Conservation (phyloP, 2,797 vertebrate species). For the Hippopotamyrus pictus region DNA sequence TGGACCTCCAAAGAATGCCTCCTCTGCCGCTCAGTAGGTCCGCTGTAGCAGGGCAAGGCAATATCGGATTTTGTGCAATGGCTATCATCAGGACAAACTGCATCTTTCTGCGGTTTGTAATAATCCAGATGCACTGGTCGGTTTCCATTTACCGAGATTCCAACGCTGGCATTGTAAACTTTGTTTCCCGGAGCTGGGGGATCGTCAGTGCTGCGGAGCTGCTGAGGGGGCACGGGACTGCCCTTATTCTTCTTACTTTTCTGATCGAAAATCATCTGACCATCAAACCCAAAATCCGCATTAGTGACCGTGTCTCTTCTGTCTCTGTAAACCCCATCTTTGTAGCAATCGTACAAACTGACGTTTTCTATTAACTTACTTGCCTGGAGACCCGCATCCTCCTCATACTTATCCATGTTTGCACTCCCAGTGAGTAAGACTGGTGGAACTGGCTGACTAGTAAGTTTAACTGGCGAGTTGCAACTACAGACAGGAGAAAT, state of each 20-base stretch:
- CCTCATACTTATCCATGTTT: constrained; percentile 75
- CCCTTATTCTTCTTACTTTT: constrained; percentile 64
- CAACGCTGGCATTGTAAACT: constrained; percentile 65
- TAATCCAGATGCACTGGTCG: constrained; percentile 63
- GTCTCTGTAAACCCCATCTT: constrained; percentile 57
- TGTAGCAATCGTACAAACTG: constrained; percentile 61
- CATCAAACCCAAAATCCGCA: constrained; percentile 61
- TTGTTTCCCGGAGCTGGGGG: constrained; percentile 62
- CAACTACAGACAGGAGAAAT: constrained; percentile 50
- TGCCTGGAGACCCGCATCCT: constrained; percentile 64
- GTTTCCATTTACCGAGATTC: constrained; percentile 60
- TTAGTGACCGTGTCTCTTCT: constrained; percentile 57
- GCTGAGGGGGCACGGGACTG: constrained; percentile 53
- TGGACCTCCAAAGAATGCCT: constrained; percentile 74
- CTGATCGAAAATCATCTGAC: constrained; percentile 48
- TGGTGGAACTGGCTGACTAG: constrained; percentile 35
- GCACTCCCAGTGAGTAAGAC: constrained; percentile 45
- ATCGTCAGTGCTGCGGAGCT: constrained; percentile 66
- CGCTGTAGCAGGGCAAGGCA: constrained; percentile 78
- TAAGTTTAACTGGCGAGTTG: constrained; percentile 41
- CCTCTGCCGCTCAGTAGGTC: constrained; percentile 63
- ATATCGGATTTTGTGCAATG: constrained; percentile 78
- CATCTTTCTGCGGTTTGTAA: constrained; percentile 63
- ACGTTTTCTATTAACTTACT: constrained; percentile 66
- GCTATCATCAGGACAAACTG: constrained; percentile 55